Conservation (phyloP, 37 sponge, comb jelly and placozoan genomes). For the Ianthella basta region DNA sequence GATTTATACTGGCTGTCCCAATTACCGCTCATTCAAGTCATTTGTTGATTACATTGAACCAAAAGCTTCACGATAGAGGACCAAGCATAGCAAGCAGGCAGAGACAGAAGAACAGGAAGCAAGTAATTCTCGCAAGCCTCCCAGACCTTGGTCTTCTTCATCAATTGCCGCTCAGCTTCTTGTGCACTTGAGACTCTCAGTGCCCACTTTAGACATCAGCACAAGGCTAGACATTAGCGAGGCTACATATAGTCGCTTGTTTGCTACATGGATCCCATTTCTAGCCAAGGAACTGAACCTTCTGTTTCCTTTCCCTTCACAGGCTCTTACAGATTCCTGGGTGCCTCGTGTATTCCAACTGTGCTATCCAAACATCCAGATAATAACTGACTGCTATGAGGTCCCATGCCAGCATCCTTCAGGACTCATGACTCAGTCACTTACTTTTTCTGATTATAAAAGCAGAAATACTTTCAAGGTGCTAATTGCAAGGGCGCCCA, state of each 20-base stretch:
- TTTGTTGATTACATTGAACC: not conserved
- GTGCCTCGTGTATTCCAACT: conserved; percentile 25
- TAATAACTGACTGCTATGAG: conserved; percentile 42
- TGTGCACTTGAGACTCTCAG: not conserved
- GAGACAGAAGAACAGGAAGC: not conserved
- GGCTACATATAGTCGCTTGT: conserved; percentile 16
- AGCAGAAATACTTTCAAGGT: conserved; percentile 37
- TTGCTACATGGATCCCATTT: conserved; percentile 22
- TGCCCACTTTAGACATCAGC: not conserved
- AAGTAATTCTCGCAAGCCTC: not conserved
- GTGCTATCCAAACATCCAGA: conserved; percentile 15
- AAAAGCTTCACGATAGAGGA: not conserved
- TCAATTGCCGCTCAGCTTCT: not conserved
- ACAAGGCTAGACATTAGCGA: conserved; percentile 11
- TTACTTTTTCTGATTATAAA: conserved; percentile 26
- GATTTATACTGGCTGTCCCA: not conserved
- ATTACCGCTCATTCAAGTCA: not conserved
- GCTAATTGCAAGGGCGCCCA: no score
- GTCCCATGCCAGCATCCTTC: conserved; percentile 21
- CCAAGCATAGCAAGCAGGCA: not conserved
- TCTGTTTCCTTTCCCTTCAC: conserved; percentile 49
- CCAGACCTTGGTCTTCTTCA: not conserved
- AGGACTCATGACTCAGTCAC: conserved; percentile 28
- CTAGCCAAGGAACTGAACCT: conserved; percentile 5
- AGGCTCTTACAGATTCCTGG: conserved; percentile 23